Conservation (phyloP, 1,140 invertebrate species). For the Cydia strobilella region DNA sequence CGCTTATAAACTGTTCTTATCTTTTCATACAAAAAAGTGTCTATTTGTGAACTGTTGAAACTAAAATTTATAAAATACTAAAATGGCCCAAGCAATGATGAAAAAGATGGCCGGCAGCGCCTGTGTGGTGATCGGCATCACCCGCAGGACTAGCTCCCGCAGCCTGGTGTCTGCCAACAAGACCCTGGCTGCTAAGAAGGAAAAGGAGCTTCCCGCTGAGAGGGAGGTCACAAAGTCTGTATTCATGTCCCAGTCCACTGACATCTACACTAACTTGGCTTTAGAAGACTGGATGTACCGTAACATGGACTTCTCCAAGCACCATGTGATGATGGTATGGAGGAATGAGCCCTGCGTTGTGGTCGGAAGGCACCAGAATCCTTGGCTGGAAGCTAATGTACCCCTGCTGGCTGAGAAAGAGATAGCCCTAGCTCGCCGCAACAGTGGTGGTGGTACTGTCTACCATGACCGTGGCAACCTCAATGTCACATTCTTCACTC, state of each 20-base stretch:
- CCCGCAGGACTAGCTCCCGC: constrained; percentile 63
- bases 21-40: constrained; percentile 76
- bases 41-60: constrained; percentile 50
- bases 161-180: constrained; percentile 54
- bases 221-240: constrained; percentile 88
- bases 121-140: constrained; percentile 62
- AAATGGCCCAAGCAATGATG: constrained; percentile 75
- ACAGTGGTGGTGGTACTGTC: constrained; percentile 98
- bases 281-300: constrained; percentile 97
- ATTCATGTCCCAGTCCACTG: constrained; percentile 93
- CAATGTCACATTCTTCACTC: constrained; percentile 94
- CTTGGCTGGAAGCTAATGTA: constrained; percentile 95
- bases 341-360: constrained; percentile 96
- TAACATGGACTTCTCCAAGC: constrained; percentile 89
- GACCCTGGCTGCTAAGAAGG: constrained; percentile 47
- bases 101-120: constrained; percentile 65
- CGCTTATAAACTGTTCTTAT: constrained; percentile 57
- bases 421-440: constrained; percentile 89
- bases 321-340: constrained; percentile 94
- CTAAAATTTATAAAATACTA: constrained; percentile 43
- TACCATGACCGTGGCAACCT: constrained; percentile 97
- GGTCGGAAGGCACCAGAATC: constrained; percentile 98
- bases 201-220: constrained; percentile 65
- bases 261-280: constrained; percentile 95
- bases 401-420: constrained; percentile 81